Conservation (phyloP, 2,113 vertebrate species). For the Mirza zaza region DNA sequence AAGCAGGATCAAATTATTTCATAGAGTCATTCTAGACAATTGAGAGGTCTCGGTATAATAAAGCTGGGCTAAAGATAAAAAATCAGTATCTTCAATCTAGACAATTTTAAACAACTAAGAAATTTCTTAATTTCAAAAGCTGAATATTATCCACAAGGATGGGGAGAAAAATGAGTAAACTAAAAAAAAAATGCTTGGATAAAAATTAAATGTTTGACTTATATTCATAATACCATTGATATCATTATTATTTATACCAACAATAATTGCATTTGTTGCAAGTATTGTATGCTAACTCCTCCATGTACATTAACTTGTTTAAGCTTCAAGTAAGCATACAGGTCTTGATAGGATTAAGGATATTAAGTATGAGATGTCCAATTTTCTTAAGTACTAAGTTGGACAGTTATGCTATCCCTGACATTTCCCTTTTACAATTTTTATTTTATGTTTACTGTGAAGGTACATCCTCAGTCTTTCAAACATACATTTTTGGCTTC, state of each 20-base stretch:
- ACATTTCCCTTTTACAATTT: too few species aligned
- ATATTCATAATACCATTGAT: not conserved
- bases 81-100: not conserved
- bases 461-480: too few species aligned
- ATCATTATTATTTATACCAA: not conserved
- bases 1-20: not conserved
- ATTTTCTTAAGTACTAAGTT: too few species aligned
- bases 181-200: not conserved
- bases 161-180: not conserved
- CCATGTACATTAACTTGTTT: not conserved
- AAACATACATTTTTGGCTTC: too few species aligned
- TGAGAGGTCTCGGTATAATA: not conserved
- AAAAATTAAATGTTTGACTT: not conserved
- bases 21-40: not conserved
- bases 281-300: not conserved
- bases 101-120: not conserved
- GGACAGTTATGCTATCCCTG: too few species aligned
- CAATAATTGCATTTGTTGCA: not conserved
- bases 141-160: not conserved
- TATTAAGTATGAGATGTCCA: too few species aligned
- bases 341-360: not conserved
- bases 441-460: too few species aligned
- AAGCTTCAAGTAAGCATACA: not conserved
- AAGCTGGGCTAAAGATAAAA: not conserved
- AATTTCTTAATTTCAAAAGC: not conserved